These are phyloP conservation scores for Entomobrya proxima DNA, from an alignment of 2,888 invertebrate species.

Conservation along the genomic window DNA sequence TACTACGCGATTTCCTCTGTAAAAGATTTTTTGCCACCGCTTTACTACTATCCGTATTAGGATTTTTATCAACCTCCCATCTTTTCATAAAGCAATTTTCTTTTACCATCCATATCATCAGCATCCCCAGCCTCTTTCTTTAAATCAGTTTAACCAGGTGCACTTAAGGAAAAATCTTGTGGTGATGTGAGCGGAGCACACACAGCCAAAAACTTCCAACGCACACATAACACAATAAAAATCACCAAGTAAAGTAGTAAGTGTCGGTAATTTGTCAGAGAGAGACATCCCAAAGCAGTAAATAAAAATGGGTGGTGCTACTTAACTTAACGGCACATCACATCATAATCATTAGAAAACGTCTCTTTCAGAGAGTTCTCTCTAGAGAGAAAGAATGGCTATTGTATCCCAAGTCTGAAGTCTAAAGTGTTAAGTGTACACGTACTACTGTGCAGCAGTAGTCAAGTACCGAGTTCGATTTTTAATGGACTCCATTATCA, in stretches of 20 bases:
- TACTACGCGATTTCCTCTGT: slow-evolving; percentile 43
- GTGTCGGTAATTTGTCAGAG: slow-evolving; percentile 44
- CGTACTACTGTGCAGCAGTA: no score
- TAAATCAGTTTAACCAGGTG: slow-evolving; percentile 68
- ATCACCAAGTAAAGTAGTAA: slow-evolving; percentile 18
- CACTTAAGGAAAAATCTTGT: slow-evolving; percentile 57
- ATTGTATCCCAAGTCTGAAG: background rate
- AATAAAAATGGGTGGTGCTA: slow-evolving; percentile 62
- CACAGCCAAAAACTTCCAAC: background rate
- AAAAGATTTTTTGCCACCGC: background rate
- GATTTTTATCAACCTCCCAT: slow-evolving; percentile 34
- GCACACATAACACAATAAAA: slow-evolving; percentile 12
- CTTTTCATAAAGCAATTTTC: slow-evolving; percentile 54
- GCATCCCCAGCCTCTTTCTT: slow-evolving; percentile 18
- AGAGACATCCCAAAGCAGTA: slow-evolving; percentile 21
- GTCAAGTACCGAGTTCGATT: slow-evolving; percentile 22
- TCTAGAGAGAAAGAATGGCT: background rate
- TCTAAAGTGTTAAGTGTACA: slow-evolving; percentile 2
- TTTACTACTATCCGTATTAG: background rate
- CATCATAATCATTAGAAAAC: slow-evolving; percentile 40
- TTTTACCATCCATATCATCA: slow-evolving; percentile 29
- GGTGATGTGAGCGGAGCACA: background rate
- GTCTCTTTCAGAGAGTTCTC: slow-evolving; percentile 30
- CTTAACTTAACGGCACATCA: slow-evolving; percentile 66
- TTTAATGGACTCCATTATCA: slow-evolving; percentile 68